Evolutionary conservation across 2,888 invertebrate genomes (phyloP), one percentile per base, ranked within the genome.

Genomic region (Glomeris marginata): DNA sequence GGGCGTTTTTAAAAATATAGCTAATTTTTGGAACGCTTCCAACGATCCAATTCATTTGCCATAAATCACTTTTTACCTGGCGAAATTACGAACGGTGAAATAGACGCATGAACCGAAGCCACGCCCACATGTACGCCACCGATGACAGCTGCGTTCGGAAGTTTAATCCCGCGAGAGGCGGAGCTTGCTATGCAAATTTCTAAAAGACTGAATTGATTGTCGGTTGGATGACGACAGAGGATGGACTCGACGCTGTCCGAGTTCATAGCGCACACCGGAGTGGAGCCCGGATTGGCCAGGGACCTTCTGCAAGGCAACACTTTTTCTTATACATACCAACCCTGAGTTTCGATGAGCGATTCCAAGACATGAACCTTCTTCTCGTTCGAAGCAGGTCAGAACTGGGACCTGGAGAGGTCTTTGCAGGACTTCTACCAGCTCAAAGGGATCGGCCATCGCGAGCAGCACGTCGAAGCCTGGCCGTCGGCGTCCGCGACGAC

Each of bases 201-300:
- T n/a, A n/a, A n/a, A n/a, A n/a, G n/a, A n/a, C n/a, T n/a, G n/a
- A n/a, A n/a, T n/a, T n/a, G n/a, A n/a, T n/a, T n/a, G n/a, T n/a
- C n/a, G n/a, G n/a, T n/a, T n/a, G n/a, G n/a, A n/a, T 10, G n/a
- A n/a, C n/a, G n/a, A 38, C 18, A 34, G 63, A 62, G 56, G 22
- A 59, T 57, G 58, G 58, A 58, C 37, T 47, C 52, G 13, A 53
- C 54, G 21, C 48, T 59, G 18, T 59, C 59, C n/a, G 58, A 58
- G 50, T 59, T 59, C 43, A 57, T 59, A 36, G 53, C 56, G 18
- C 54, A 55, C 16, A 59, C 59, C 33, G 55, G 56, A 35, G 52
- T 55, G 38, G 59, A 58, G 45, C 57, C 59, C 35, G 59, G 59
- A 40, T 50, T 59, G 36, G 59, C 58, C 28, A 50, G 54, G 38